Evolutionary conservation across 2,888 invertebrate species (phyloP), one percentile per base, ranked within the genome.

Genomic region (Crioceris asparagi): DNA sequence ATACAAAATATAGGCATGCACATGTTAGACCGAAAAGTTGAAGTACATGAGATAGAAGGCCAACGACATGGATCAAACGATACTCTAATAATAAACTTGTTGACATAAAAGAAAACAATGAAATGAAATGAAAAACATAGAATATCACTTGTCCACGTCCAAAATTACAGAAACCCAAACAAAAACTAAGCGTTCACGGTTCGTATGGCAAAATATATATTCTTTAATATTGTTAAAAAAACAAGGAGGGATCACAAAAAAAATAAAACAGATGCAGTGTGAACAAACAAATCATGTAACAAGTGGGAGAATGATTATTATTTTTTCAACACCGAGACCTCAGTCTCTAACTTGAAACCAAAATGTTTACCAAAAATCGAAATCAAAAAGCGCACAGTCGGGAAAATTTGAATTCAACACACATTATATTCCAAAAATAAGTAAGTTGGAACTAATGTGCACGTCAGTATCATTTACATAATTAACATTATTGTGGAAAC

Each of bases 31-130:
- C 56, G 58, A 61, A 57, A 59, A 60, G 57, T 59, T 59, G 56
- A 62, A 57, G 60, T 52, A 56, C 51, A 58, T 61, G 60, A 64
- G 60, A 62, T 63, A 64, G 65, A 65, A 65, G 65, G 65, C 65
- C 65, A 65, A 65, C 63, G 62, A 58, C 61, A 51, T 57, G 56
- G 48, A 48, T 43, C 51, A 47, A 52, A 45, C 44, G 44, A 54
- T 50, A 54, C 39, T 46, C 40, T 25, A 39, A 34, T 37, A 27
- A 12, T 16, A 19, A 35, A 12, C 18, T 12, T 32, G 7, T n/a
- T 3, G 17, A 23, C 21, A 16, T 17, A 29, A 8, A 29, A 32
- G 31, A 14, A 14, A 25, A 17, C 11, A 6, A 17, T 15, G 14
- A 5, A 17, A 3, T 17, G n/a, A 33, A 11, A 29, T 10, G n/a